Percentiles rank a stretch among this genome's conserved stretches.
Conservation (phyloP, 2,797 vertebrate genomes). For the Sebastes trivittatus region DNA sequence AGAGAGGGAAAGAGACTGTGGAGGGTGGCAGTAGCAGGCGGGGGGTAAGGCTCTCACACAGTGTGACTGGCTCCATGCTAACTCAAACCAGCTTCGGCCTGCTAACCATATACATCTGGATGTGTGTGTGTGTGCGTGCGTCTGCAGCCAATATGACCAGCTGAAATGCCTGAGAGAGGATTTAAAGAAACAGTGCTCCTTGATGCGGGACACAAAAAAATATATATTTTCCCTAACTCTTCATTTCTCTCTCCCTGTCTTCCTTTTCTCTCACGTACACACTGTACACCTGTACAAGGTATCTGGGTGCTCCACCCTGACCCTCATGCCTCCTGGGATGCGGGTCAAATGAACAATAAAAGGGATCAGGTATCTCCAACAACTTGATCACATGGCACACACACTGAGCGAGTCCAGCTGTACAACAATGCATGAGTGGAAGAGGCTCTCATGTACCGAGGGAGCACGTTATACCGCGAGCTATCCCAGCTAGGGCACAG, state of each 20-base stretch:
- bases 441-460: slow-evolving; percentile 51
- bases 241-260: background rate
- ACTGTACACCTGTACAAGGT: slow-evolving; percentile 65
- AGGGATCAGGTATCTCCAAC: slow-evolving; percentile 71
- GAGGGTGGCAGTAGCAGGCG: slow-evolving; percentile 77
- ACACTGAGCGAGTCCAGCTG: slow-evolving; percentile 51
- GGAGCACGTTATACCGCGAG: slow-evolving; percentile 47
- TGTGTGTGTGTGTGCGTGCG: slow-evolving; percentile 40
- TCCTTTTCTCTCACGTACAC: slow-evolving; percentile 5
- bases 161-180: slow-evolving; percentile 65
- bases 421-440: slow-evolving; percentile 49
- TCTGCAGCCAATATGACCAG: slow-evolving; percentile 71
- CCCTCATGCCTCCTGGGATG: slow-evolving; percentile 69
- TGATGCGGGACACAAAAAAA: slow-evolving; percentile 6
- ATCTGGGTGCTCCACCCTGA: slow-evolving; percentile 66
- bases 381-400: slow-evolving; percentile 49
- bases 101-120: slow-evolving; percentile 76
- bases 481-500: slow-evolving; percentile 54
- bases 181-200: slow-evolving; percentile 71
- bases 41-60: slow-evolving; percentile 89
- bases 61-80: slow-evolving; percentile 95
- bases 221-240: background rate
- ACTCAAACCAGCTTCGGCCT: slow-evolving; percentile 79
- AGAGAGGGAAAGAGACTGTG: slow-evolving; percentile 50
- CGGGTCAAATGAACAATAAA: slow-evolving; percentile 76